Evolutionary conservation across 2,113 vertebrate genomes (phyloP).

Genomic region (Crypturellus undulatus): DNA sequence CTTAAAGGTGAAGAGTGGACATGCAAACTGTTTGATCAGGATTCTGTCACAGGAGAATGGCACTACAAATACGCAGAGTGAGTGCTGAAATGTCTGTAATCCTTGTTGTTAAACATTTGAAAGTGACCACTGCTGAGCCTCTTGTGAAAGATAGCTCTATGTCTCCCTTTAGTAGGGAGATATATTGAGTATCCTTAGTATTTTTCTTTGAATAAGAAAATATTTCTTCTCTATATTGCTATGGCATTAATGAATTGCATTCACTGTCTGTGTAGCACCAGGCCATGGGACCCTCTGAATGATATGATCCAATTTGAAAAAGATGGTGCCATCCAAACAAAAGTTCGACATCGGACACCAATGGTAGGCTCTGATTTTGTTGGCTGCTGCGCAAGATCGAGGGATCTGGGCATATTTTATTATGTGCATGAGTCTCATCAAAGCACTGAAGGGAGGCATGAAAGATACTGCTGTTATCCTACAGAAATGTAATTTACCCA

Average conservation of each 20-base stretch:
- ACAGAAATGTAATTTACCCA: background rate
- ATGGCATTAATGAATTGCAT: background rate
- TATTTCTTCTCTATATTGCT: background rate
- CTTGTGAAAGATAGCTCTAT: background rate
- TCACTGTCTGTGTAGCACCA: conserved; percentile 82
- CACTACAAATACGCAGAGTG: conserved; percentile 97
- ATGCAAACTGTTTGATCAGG: conserved; percentile 91
- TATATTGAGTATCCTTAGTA: background rate
- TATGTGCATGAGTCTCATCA: background rate
- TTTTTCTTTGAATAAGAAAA: background rate
- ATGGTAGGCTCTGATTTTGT: conserved; percentile 92
- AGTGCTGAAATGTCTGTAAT: conserved; percentile 65
- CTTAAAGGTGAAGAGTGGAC: conserved; percentile 91
- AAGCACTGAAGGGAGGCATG: background rate
- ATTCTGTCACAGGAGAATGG: conserved; percentile 93
- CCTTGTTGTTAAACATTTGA: background rate
- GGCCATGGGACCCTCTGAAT: conserved; percentile 97
- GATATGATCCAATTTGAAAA: conserved; percentile 98
- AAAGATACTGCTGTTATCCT: background rate
- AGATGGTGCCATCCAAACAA: conserved; percentile 95
- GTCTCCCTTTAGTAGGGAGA: background rate
- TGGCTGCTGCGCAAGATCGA: background rate
- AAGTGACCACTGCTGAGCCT: background rate
- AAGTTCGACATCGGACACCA: conserved; percentile 96
- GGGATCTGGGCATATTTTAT: conserved; percentile 74